phyloP scores from a whole-genome alignment of 2,797 vertebrate genomes.

The Rhinoraja longicauda region DNA sequence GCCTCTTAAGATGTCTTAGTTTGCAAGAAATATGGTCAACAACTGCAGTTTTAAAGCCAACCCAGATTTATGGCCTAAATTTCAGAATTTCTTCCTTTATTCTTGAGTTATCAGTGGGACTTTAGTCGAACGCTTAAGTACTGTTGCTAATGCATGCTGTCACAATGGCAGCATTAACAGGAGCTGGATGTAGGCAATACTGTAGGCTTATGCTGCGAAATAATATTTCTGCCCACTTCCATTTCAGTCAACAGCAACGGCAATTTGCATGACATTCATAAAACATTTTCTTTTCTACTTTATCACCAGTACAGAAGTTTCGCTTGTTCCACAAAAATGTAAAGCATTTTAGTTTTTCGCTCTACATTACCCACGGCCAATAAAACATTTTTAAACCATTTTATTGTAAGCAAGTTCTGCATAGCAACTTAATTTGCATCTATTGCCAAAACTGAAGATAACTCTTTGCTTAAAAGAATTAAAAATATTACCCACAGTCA shows the following conservation, averaged over 20 bases:
- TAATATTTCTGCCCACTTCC: conserved; percentile 51
- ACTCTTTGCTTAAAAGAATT: neutral
- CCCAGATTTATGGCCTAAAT: neutral
- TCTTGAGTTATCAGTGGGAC: conserved; percentile 23
- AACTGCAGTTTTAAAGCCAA: neutral
- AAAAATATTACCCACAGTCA: neutral
- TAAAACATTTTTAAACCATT: conserved; percentile 42
- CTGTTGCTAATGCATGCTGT: conserved; percentile 55
- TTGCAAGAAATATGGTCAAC: neutral
- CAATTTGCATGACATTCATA: conserved; percentile 65
- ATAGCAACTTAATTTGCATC: neutral
- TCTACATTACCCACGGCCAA: conserved; percentile 53
- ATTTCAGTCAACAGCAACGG: conserved; percentile 60
- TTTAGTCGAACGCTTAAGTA: conserved; percentile 9
- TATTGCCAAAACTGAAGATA: neutral
- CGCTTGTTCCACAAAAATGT: conserved; percentile 54
- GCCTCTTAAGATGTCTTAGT: neutral
- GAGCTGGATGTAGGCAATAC: conserved; percentile 64
- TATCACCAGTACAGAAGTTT: conserved; percentile 60
- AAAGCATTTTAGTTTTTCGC: conserved; percentile 63
- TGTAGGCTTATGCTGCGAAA: conserved; percentile 68
- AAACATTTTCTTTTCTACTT: conserved; percentile 63
- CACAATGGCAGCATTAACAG: conserved; percentile 67
- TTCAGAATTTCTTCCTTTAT: neutral
- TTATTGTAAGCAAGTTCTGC: neutral